phyloP scores from a whole-genome alignment of 2,888 invertebrate genomes.

The Pterobdella sp. region DNA sequence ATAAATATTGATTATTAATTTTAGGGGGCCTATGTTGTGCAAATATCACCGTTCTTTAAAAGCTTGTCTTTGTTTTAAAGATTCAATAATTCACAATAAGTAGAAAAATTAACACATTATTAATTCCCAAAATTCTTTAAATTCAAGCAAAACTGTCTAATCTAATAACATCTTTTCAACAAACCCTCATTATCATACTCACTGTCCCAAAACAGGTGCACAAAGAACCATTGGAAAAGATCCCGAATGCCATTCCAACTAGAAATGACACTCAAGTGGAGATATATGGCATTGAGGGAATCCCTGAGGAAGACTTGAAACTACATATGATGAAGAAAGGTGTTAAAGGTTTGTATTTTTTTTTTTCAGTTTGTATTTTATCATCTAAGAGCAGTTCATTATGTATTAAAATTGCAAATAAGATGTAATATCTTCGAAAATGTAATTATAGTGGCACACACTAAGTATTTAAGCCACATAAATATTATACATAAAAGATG shows the following conservation, averaged over 20 bases:
- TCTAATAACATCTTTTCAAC: not conserved
- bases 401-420: too few relatives aligned
- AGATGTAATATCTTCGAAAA: too few relatives aligned
- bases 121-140: not conserved
- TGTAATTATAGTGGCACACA: too few relatives aligned
- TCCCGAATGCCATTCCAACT: conserved; percentile 94
- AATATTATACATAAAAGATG: too few relatives aligned
- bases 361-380: too few relatives aligned
- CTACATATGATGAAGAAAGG: conserved; percentile 81
- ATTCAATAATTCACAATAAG: not conserved
- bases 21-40: not conserved
- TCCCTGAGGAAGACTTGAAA: conserved; percentile 84
- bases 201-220: conserved; percentile 65
- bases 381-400: too few relatives aligned
- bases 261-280: conserved; percentile 97
- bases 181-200: not conserved
- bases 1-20: not conserved
- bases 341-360: conserved; percentile 36
- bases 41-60: not conserved
- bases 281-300: conserved; percentile 99
- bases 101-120: not conserved
- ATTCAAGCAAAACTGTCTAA: not conserved
- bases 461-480: too few relatives aligned
- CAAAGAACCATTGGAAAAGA: conserved; percentile 98
- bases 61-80: not conserved